Evolutionary conservation across 2,888 invertebrate genomes (phyloP).

Genomic region (Oligia fasciuncula): DNA sequence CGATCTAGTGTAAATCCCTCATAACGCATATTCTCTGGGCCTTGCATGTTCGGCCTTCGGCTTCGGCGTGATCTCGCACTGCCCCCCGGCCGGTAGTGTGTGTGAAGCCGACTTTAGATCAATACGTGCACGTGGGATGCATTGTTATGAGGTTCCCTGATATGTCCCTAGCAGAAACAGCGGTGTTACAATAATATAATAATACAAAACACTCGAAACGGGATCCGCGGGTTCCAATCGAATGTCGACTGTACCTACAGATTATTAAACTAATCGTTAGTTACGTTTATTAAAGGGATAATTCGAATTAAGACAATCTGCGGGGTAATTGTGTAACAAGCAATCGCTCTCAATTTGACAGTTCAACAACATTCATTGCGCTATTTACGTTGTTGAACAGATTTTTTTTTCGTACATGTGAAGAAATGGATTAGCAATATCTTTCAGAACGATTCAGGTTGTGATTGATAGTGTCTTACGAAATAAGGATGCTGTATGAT

Average conservation of each 20-base stretch:
- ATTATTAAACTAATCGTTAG: not conserved
- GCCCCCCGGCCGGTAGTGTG: not conserved
- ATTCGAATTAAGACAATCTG: not conserved
- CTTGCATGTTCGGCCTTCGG: not conserved
- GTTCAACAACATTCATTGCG: not conserved
- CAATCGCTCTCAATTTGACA: too few relatives aligned
- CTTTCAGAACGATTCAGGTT: not conserved
- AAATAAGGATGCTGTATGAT: not conserved
- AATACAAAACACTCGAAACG: not conserved
- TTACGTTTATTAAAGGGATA: not conserved
- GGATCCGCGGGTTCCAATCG: not conserved
- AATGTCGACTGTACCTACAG: not conserved
- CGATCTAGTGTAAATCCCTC: not conserved
- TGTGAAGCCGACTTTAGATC: constrained; percentile 10
- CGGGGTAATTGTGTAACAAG: too few relatives aligned
- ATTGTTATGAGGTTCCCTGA: not conserved
- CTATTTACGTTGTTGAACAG: not conserved
- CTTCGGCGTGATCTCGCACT: not conserved
- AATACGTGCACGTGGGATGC: constrained; percentile 14
- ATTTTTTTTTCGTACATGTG: not conserved
- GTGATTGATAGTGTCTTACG: not conserved
- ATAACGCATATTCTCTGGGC: not conserved
- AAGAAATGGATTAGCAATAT: not conserved
- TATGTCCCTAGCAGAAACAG: constrained; percentile 11
- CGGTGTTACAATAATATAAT: not conserved